Evolutionary conservation across 2,888 invertebrate genomes (phyloP).

Genomic region (Oasisia sp.): DNA sequence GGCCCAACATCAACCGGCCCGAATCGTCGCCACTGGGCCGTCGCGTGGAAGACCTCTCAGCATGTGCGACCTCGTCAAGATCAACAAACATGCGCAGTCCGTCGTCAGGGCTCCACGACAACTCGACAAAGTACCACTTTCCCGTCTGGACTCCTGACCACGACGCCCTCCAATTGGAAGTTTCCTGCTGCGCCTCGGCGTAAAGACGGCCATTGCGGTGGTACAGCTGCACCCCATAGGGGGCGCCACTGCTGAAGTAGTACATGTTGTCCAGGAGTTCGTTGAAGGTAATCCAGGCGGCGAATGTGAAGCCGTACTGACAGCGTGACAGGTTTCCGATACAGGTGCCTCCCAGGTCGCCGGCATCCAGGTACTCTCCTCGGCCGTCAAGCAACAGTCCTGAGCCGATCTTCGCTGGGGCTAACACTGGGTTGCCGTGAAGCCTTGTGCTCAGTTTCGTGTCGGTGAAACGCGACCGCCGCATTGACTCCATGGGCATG

Average conservation of each 20-base stretch:
- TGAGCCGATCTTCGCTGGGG: conserved; percentile 49
- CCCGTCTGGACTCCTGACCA: conserved; percentile 43
- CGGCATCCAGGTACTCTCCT: conserved; percentile 53
- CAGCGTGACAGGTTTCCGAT: conserved; percentile 55
- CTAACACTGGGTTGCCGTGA: conserved; percentile 43
- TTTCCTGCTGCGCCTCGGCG: conserved; percentile 45
- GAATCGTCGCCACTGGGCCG: not conserved
- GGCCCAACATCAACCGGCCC: conserved; percentile 50
- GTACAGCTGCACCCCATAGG: conserved; percentile 51
- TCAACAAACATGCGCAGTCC: conserved; percentile 55
- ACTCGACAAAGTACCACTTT: conserved; percentile 61
- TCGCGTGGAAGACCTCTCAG: not conserved
- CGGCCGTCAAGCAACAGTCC: conserved; percentile 49
- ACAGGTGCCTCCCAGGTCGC: conserved; percentile 52
- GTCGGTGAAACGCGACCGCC: not conserved
- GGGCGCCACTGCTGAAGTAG: conserved; percentile 48
- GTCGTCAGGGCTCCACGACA: conserved; percentile 52
- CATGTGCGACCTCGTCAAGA: conserved; percentile 43
- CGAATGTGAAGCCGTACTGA: conserved; percentile 54
- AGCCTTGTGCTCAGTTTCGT: conserved; percentile 35
- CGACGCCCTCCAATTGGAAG: conserved; percentile 30
- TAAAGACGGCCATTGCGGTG: conserved; percentile 45
- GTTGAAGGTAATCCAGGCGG: conserved; percentile 56
- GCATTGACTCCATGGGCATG: conserved; percentile 50
- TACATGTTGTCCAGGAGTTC: conserved; percentile 45